Base-by-base conservation (phyloP, 2,113 vertebrate species). In the Platanista minor region DNA sequence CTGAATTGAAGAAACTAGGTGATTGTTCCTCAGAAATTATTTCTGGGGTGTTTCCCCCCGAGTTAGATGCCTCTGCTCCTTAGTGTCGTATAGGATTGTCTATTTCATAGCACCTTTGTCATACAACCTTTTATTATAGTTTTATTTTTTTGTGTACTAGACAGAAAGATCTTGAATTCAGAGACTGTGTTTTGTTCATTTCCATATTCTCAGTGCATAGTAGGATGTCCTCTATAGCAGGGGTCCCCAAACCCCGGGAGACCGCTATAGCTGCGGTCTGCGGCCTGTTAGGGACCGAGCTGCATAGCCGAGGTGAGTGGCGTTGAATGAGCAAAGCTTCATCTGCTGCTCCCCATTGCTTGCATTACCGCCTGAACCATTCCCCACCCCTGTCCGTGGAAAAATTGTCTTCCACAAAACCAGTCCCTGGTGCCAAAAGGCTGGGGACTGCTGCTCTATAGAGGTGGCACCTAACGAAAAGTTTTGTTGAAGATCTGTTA, bases 131-230 rank as follows among this genome's bases (percentile, higher is more conserved):
- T 85, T 85, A 84, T 64, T 84, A 49, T 18, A 61, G 33, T 92
- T 97, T 94, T 83, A 83, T 97, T 96, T 96, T 43, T 75, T 87
- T 69, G 41, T n/a, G 20, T 88, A 12, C 12, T 57, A 41, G 52
- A 77, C 29, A 85, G 67, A 87, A 95, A 95, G 74, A 8, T 92
- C 59, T 94, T 87, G 36, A 82, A 92, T 95, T 92, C 27, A 82
- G 59, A 88, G 15, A 39, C 29, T 69, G 0, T 80, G 7, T 85
- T 95, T 92, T 94, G 23, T 82, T 90, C 49, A 88, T 91, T 75
- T 94, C 25, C 13, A 7, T 80, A 57, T 72, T 96, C 61, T 94
- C 6, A 27, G 1, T 39, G 4, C 41, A 31, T 71, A 71, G 62
- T 72, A 75, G 12, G 64, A 90, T 62, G 8, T 74, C 31, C 7